Base-by-base conservation (phyloP, 2,888 invertebrate genomes). In the Encarsia formosa region DNA sequence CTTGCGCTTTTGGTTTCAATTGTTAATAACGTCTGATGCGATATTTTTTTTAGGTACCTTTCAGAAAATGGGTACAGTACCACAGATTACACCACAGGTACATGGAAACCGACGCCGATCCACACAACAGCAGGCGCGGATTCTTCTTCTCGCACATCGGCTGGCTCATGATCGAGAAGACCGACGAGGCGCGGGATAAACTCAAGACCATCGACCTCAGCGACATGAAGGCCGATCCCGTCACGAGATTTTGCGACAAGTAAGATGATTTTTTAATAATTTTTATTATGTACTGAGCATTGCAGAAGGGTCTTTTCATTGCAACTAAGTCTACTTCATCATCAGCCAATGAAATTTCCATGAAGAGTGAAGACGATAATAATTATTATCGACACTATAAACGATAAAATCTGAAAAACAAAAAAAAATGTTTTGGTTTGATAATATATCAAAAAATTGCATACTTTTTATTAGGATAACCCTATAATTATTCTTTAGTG, bases 121-220 rank as follows among this genome's bases (percentile, higher is more conserved):
- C 90, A 1, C 89, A 90, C 73, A 89, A 90, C 67, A 80, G 87
- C 0, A 81, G 78, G 39, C 77, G 88, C 38, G 92, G 92, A 1
- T 91, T 93, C 76, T 92, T 91, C 77, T 93, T 91, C 75, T 81
- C 86, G 2, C 92, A 93, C 69, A 81, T 92, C 45, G 92, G 92
- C 5, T 94, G 92, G 92, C 75, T 92, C 18, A 80, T 91, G 80
- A 76, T 77, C 54, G 81, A 79, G 59, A 91, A 91, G 69, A 91
- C 92, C 67, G 90, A 88, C 0, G 80, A 83, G 56, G 86, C 88
- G 29, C 81, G 79, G 23, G 77, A 79, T 52, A 83, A 86, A 59
- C 88, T 82, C 51, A 76, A 76, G 51, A 78, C 76, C 22, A 80
- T 91, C 26, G 88, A 91, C 65, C 76, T 91, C 77, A 82, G 83